Evolutionary conservation across 2,888 invertebrate genomes (phyloP).

Genomic region (Hoplodrina ambigua): DNA sequence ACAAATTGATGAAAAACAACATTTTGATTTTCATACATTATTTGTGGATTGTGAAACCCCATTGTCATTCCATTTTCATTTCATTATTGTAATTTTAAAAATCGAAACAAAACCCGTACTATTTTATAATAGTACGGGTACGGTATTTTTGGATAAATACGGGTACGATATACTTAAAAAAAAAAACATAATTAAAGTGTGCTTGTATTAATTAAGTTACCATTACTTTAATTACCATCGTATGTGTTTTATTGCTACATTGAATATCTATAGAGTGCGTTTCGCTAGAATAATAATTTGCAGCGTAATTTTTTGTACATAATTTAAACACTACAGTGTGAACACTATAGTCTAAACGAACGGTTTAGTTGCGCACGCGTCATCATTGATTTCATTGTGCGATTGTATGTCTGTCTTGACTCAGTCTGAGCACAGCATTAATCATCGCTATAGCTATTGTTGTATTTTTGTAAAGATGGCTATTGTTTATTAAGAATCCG

Average conservation of each 20-base stretch:
- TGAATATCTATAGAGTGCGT: too few relatives aligned
- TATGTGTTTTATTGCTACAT: too few relatives aligned
- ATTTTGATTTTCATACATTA: not conserved
- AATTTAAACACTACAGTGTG: too few relatives aligned
- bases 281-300: too few relatives aligned
- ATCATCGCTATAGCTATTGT: not conserved
- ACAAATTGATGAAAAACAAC: not conserved
- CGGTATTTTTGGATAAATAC: conserved; percentile 12
- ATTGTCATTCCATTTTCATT: not conserved
- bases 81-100: too few relatives aligned
- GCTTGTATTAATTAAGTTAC: not conserved
- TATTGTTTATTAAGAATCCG: not conserved
- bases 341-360: too few relatives aligned
- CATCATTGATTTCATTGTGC: not conserved
- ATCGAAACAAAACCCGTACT: too few relatives aligned
- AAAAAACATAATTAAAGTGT: not conserved
- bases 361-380: not conserved
- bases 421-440: not conserved
- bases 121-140: not conserved
- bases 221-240: too few relatives aligned
- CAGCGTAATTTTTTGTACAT: too few relatives aligned
- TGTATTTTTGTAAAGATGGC: conserved; percentile 3
- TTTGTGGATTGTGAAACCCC: not conserved
- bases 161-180: not conserved
- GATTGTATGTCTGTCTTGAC: not conserved